These are phyloP conservation scores for Balanococcus diminutus DNA, from an alignment of 2,888 invertebrate genomes.

Conservation along the genomic window DNA sequence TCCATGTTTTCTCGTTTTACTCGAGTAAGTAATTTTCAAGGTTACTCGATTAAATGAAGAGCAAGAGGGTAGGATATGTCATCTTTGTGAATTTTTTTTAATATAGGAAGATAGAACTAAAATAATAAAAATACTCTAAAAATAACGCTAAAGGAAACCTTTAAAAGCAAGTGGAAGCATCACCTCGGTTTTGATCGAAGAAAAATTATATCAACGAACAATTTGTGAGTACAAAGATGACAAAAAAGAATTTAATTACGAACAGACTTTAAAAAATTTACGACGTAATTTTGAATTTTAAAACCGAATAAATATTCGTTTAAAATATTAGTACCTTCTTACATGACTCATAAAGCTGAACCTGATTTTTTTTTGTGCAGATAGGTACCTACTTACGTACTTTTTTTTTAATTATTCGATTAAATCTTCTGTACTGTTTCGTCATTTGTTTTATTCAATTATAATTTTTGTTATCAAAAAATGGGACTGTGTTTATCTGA, in stretches of 20 bases:
- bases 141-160: too few species aligned
- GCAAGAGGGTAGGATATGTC: too few species aligned
- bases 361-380: background rate
- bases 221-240: background rate
- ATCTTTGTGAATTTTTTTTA: too few species aligned
- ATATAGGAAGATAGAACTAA: too few species aligned
- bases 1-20: too few species aligned
- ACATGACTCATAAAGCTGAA: background rate
- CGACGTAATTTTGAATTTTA: background rate
- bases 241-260: background rate
- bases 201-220: background rate
- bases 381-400: background rate
- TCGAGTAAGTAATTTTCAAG: too few species aligned
- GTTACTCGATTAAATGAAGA: too few species aligned
- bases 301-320: too few species aligned
- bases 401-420: background rate
- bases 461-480: background rate
- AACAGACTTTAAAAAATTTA: background rate
- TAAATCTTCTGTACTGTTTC: background rate
- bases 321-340: background rate
- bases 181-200: background rate
- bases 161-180: too few species aligned
- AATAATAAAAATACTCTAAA: too few species aligned
- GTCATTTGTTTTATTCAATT: background rate
- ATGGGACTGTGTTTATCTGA: background rate